These are phyloP conservation scores for Pygocentrus nattereri DNA, from an alignment of 2,797 vertebrate species.

Conservation along the genomic window DNA sequence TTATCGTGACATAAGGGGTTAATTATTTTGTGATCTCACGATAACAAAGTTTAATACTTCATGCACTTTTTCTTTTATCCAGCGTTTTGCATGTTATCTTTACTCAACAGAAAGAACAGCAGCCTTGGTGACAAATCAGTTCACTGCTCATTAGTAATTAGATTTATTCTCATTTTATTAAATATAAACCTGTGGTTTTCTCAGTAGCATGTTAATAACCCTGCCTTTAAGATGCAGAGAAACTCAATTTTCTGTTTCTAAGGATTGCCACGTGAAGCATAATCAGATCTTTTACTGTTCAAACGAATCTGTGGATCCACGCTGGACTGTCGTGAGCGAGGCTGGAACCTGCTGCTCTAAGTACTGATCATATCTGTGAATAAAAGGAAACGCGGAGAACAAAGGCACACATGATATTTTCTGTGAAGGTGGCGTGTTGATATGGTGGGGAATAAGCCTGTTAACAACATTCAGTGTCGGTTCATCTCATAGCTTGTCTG, in stretches of 20 bases:
- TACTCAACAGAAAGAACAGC: neutral
- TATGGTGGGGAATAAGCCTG: neutral
- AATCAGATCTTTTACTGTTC: neutral
- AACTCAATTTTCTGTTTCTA: slow-evolving; percentile 4
- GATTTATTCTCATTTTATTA: neutral
- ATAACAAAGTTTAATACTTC: too few species aligned
- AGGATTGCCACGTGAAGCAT: neutral
- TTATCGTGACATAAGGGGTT: too few species aligned
- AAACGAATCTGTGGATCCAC: neutral
- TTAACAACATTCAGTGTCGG: neutral
- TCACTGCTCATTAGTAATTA: neutral
- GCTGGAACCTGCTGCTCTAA: neutral
- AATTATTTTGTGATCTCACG: too few species aligned
- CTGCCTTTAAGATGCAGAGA: neutral
- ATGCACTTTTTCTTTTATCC: neutral
- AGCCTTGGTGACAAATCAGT: neutral
- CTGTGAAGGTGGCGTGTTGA: neutral
- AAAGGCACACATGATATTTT: neutral
- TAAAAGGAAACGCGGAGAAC: neutral
- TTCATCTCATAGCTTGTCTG: neutral
- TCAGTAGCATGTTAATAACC: neutral
- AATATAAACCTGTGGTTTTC: neutral
- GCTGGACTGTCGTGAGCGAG: neutral
- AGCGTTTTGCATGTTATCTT: neutral
- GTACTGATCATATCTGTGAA: neutral